Conservation (phyloP, 2,888 invertebrate species). For the Ditula angustiorana region DNA sequence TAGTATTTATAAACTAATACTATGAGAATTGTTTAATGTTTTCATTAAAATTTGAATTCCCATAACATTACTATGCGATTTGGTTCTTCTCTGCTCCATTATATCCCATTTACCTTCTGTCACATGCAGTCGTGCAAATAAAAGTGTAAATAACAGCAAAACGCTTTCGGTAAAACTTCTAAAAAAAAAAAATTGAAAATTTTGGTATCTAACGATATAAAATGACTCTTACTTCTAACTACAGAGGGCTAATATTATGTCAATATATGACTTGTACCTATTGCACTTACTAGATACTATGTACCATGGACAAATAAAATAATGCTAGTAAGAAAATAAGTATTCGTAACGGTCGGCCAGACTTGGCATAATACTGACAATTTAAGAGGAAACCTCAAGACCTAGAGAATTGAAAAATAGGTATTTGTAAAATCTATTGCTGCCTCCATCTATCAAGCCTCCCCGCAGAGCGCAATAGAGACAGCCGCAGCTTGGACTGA, state of each 20-base stretch:
- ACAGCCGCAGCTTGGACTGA: too few relatives aligned
- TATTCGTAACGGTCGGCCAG: conserved; percentile 11
- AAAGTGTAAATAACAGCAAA: conserved; percentile 24
- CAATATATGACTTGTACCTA: conserved; percentile 74
- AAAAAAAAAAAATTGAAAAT: conserved; percentile 38
- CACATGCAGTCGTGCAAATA: conserved; percentile 13
- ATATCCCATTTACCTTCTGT: conserved; percentile 1
- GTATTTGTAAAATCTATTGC: too few relatives aligned
- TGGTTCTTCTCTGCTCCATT: background rate
- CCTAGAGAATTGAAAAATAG: too few relatives aligned
- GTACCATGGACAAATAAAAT: conserved; percentile 55
- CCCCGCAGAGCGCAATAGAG: too few relatives aligned
- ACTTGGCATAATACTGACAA: background rate
- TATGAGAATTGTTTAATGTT: background rate
- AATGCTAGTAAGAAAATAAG: conserved; percentile 49
- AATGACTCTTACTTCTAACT: conserved; percentile 44
- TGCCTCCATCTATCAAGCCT: too few relatives aligned
- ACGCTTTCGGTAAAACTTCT: conserved; percentile 25
- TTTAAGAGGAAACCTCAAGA: too few relatives aligned
- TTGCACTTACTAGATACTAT: conserved; percentile 59
- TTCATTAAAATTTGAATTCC: background rate
- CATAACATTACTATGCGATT: background rate
- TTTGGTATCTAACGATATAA: conserved; percentile 53
- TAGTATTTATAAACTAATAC: background rate
- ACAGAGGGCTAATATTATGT: conserved; percentile 57